These are phyloP conservation scores for Odocoileus hemionus DNA, from an alignment of 2,113 vertebrate genomes.

Conservation along the genomic window DNA sequence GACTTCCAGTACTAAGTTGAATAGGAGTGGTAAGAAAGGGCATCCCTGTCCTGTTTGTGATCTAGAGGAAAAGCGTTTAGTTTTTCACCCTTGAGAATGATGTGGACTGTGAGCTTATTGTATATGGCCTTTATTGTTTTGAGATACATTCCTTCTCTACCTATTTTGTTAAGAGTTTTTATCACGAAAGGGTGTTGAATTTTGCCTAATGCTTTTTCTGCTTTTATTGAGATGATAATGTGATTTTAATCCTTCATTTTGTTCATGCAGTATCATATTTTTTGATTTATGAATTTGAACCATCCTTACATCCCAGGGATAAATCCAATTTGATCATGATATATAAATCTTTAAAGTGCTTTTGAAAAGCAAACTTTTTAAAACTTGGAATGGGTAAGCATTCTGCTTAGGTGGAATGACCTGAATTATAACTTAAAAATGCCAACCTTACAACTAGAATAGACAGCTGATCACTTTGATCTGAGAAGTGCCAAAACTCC, in stretches of 20 bases:
- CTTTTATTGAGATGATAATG: not conserved
- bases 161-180: not conserved
- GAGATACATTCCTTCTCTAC: not conserved
- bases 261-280: not conserved
- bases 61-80: not conserved
- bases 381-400: not conserved
- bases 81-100: not conserved
- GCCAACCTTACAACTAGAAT: not conserved
- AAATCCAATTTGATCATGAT: not conserved
- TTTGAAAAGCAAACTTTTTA: not conserved
- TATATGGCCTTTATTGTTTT: not conserved
- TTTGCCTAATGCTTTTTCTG: not conserved
- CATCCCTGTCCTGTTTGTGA: not conserved
- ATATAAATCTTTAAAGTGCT: not conserved
- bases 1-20: not conserved
- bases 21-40: not conserved
- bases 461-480: not conserved
- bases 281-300: not conserved
- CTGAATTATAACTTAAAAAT: slow-evolving; percentile 1
- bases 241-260: not conserved
- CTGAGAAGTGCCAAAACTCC: not conserved
- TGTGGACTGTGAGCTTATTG: not conserved
- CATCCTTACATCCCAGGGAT: not conserved
- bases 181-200: not conserved
- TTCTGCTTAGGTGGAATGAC: not conserved